A percentile compares a stretch with the other conserved stretches of the same genome.
phyloP scores from a whole-genome alignment of 2,888 invertebrate species.

The Thelaira solivaga region DNA sequence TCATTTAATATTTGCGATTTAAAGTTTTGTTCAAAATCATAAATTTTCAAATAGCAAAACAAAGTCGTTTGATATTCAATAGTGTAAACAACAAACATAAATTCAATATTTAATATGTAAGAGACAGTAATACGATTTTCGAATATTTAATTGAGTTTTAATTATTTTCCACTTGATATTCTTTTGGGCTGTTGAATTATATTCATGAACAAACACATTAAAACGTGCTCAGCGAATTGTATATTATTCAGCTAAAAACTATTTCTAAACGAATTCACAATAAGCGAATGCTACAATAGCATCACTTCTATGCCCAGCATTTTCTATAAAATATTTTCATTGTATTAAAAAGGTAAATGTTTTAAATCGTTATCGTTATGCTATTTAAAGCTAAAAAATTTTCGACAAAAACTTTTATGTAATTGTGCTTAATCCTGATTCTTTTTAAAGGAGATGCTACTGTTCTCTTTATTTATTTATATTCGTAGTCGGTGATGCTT shows the following conservation, averaged over 20 bases:
- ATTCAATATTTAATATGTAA: too few relatives aligned
- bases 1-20: too few relatives aligned
- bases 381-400: too few relatives aligned
- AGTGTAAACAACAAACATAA: conserved; percentile 11
- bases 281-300: too few relatives aligned
- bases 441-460: not conserved
- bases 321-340: too few relatives aligned
- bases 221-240: conserved; percentile 3
- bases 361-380: too few relatives aligned
- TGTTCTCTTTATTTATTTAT: not conserved
- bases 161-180: not conserved
- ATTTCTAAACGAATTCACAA: not conserved
- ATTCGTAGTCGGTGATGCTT: conserved; percentile 17
- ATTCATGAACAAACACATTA: conserved; percentile 19
- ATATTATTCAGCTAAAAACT: conserved; percentile 1
- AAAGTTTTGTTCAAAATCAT: not conserved
- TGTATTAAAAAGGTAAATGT: too few relatives aligned
- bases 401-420: too few relatives aligned
- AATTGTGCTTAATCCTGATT: not conserved
- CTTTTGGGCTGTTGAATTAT: conserved; percentile 1
- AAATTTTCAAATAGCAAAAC: too few relatives aligned
- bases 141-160: not conserved
- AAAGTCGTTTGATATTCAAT: conserved; percentile 36
- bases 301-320: too few relatives aligned
- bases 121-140: too few relatives aligned